Evolutionary conservation across 2,888 invertebrate genomes (phyloP).

Genomic region (Habroteleia sp.): DNA sequence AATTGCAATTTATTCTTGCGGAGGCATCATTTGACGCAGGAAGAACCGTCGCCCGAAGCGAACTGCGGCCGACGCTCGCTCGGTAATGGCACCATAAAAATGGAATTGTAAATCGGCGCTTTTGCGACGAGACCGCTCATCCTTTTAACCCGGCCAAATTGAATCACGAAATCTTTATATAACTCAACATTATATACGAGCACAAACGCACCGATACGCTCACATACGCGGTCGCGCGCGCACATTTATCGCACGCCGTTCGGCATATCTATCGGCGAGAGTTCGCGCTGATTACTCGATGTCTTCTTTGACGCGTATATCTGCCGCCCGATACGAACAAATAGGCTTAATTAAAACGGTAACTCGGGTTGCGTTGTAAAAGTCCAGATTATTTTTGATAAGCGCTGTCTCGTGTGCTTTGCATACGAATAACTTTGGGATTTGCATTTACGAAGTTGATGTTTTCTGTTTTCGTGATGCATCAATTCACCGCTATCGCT

Average conservation of each 20-base stretch:
- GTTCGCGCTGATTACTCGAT: slow-evolving; percentile 52
- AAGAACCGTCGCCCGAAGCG: slow-evolving; percentile 42
- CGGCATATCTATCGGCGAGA: slow-evolving; percentile 54
- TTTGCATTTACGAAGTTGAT: slow-evolving; percentile 34
- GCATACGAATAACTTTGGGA: slow-evolving; percentile 38
- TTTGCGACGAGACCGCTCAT: slow-evolving; percentile 48
- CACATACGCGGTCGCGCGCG: slow-evolving; percentile 38
- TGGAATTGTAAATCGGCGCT: slow-evolving; percentile 61
- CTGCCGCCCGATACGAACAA: slow-evolving; percentile 63
- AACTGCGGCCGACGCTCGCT: slow-evolving; percentile 10
- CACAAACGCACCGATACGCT: slow-evolving; percentile 23
- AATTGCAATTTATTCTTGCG: slow-evolving; percentile 38
- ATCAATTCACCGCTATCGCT: slow-evolving; percentile 11
- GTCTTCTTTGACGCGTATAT: slow-evolving; percentile 58
- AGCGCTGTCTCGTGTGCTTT: slow-evolving; percentile 47
- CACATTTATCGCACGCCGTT: slow-evolving; percentile 48
- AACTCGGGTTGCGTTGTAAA: slow-evolving; percentile 48
- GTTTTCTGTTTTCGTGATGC: slow-evolving; percentile 30
- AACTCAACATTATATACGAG: slow-evolving; percentile 45
- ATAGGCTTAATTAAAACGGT: slow-evolving; percentile 63
- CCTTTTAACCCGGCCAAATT: slow-evolving; percentile 61
- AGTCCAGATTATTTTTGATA: slow-evolving; percentile 47
- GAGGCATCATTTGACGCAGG: slow-evolving; percentile 38
- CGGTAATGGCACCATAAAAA: slow-evolving; percentile 60
- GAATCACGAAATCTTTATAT: slow-evolving; percentile 62